Evolutionary conservation across 35 echinoderm and acorn worm species (phyloP).

Genomic region (Patiria miniata): DNA sequence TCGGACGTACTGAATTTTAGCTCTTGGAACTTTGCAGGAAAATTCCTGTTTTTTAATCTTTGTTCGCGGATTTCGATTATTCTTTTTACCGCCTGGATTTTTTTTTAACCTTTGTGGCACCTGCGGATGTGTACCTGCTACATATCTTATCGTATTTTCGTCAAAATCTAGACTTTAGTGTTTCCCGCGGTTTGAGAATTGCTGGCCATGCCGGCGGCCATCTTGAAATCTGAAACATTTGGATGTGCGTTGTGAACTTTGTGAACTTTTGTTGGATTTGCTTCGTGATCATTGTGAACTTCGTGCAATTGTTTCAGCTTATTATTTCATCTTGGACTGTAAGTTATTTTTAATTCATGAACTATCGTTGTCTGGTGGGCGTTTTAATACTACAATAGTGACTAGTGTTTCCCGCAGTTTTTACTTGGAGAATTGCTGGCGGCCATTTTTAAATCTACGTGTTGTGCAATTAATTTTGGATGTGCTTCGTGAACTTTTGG

Average conservation of each 20-base stretch:
- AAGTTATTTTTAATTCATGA: too few relatives aligned
- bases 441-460: background rate
- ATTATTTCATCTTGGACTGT: background rate
- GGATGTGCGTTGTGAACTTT: background rate
- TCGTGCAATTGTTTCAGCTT: background rate
- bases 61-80: background rate
- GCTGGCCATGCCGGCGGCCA: background rate
- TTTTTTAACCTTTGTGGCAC: background rate
- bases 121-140: background rate
- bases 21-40: background rate
- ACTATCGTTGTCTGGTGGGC: too few relatives aligned
- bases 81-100: background rate
- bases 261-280: too few relatives aligned
- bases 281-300: background rate
- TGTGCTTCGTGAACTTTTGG: background rate
- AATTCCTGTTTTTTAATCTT: background rate
- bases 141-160: background rate
- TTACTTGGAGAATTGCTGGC: background rate
- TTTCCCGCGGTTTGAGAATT: background rate
- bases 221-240: background rate
- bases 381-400: too few relatives aligned
- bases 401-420: background rate
- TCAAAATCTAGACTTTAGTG: background rate
- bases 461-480: too few relatives aligned
- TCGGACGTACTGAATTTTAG: background rate